Base-by-base conservation (phyloP, 1,140 invertebrate genomes). In the Araneus ventricosus region DNA sequence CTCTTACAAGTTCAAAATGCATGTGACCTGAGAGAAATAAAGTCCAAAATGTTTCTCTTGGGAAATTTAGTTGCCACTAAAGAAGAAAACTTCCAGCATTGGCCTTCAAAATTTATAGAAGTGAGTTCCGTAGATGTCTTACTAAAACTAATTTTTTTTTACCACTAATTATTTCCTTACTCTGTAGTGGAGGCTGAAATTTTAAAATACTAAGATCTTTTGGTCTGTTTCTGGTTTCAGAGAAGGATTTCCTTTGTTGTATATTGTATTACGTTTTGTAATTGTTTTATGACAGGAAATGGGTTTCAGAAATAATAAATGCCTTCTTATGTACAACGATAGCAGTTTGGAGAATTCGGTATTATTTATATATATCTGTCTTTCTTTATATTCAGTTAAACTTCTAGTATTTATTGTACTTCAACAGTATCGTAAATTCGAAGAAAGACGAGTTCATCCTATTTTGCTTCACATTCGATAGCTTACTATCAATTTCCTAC, bases 11-110 rank as follows among this genome's bases (percentile, higher is more conserved):
- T 84, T 57, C 45, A 52, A 84, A 84, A 84, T 52, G 14, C 82
- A 84, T 84, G 45, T 52, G 82, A 57, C 82, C 82, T 82, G 37
- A 67, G 24, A 30, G 45, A 84, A 84, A 24, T 84, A 84, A 52
- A 84, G 30, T 84, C 82, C 27, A 84, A 84, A 84, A 84, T 52
- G 82, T 27, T 52, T 30, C 82, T 52, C 82, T 45, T 84, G 82
- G 82, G 82, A 84, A 84, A 84, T 84, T 57, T 52, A 52, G 82
- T 52, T 37, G 45, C 45, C n/a, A 41, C 10, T 52, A 57, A 84
- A 57, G 34, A 84, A 52, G 39, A 52, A 41, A 4, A 82, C 4
- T 52, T 37, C n/a, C 39, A 24, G 27, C 7, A 84, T 14, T 52
- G 45, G 45, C 45, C 45, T 52, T 52, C 45, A 52, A 52, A 27